phyloP scores from a whole-genome alignment of 2,797 vertebrate genomes.

The Microhierax caerulescens region DNA sequence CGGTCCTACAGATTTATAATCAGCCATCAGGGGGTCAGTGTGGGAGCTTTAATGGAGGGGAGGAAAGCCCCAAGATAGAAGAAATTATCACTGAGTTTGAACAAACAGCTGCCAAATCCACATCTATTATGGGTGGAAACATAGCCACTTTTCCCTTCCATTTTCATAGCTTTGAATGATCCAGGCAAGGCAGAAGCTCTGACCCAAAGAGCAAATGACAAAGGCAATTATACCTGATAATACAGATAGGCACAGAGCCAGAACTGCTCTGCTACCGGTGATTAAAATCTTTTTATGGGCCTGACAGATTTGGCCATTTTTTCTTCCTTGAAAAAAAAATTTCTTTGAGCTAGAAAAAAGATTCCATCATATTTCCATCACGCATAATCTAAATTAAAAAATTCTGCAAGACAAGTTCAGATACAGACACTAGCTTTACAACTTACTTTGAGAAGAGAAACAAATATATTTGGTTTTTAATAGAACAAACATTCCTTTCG shows the following conservation, averaged over 20 bases:
- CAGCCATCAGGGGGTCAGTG: background rate
- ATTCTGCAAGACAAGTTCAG: background rate
- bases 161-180: background rate
- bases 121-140: background rate
- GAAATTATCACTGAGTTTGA: background rate
- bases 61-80: background rate
- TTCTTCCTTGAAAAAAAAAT: background rate
- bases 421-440: background rate
- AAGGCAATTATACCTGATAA: background rate
- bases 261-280: background rate
- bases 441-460: background rate
- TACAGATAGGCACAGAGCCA: background rate
- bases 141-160: background rate
- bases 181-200: background rate
- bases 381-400: background rate
- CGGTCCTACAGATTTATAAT: background rate
- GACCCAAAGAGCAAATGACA: background rate
- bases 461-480: background rate
- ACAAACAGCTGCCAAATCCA: background rate
- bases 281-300: background rate
- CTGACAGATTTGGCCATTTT: background rate
- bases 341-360: background rate
- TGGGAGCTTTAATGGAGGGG: background rate
- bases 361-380: background rate
- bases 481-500: background rate